Evolutionary conservation across 2,113 vertebrate species (phyloP), one percentile per base, ranked within the genome.

Genomic region (Lasiurus borealis): DNA sequence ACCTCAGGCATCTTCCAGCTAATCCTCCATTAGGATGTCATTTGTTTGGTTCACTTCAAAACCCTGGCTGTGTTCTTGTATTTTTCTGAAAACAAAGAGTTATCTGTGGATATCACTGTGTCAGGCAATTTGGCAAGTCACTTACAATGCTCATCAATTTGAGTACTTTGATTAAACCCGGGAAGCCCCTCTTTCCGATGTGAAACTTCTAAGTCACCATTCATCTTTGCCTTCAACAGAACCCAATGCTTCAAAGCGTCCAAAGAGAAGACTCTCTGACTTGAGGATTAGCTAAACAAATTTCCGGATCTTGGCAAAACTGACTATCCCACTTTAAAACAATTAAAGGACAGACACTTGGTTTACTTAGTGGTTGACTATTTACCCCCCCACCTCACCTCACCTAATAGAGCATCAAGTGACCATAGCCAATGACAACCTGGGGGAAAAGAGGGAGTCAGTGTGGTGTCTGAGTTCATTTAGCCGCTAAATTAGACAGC

Each of bases 21-120:
- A 96, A 95, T 88, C 77, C 68, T 90, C 87, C 77, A 93, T 93
- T 95, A 96, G 82, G 77, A 88, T 88, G 68, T 94, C 97, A 95
- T 97, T 95, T 94, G 92, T 94, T 96, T 88, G 76, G 40, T 96
- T 96, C 87, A 80, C 95, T 96, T 96, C 95, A 97, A 96, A 97
- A 88, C 82, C 88, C 85, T 97, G 95, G 92, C 96, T 94, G 85
- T 92, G 91, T 90, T 50, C 64, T 96, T 71, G 69, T 48, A 96
- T 96, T 96, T 97, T 95, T 94, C 92, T 93, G 66, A 92, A 95
- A 93, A 97, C 73, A 95, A 94, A 59, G 73, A 92, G 54, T 93
- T 95, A 90, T 93, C 91, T 88, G 92, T 97, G 78, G 92, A 95
- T 95, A 96, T 97, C 69, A 95, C 69, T 94, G 94, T 94, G 95